Base-by-base conservation (phyloP, 2,113 vertebrate genomes). In the Suricata suricatta region DNA sequence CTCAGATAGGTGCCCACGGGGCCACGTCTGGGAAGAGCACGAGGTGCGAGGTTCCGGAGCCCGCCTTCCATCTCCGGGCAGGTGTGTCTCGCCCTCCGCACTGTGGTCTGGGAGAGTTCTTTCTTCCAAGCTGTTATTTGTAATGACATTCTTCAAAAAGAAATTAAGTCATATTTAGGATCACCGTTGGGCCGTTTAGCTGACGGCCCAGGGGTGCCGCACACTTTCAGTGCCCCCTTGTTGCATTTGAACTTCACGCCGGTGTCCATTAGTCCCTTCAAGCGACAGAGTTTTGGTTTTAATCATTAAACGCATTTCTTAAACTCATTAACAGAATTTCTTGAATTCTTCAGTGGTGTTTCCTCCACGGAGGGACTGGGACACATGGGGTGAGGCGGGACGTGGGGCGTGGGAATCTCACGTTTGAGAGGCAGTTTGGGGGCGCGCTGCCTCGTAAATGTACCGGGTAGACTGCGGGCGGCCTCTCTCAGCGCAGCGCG, bases 291-390 rank as follows among this genome's bases (percentile, higher is more conserved):
- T 44, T 85, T 77, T 66, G 5, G 64, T 74, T 88, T 50, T 81
- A 60, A 92, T 84, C 88, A 57, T 72, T 88, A 15, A 92, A 85
- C 52, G 33, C 84, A 4, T 82, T 25, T 80, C 83, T 92, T 69
- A 69, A 90, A 82, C 92, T 82, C 69, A n/a, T 57, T 38, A 57
- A 84, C 52, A 57, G 77, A 41, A 83, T 79, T 71, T 66, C 64
- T 44, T 41, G 71, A 52, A 90, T 86, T 82, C 84, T 81, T 80
- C 1, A 54, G 66, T 80, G 13, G 50, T 13, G 63, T 74, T 64
- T 92, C 35, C 72, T 41, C 25, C 76, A 72, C 44, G 0, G 12
- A 57, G 81, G n/a, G 50, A 27, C 38, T 33, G 3, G 19, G 74
- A 64, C 63, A 35, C 19, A 1, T n/a, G 57, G 23, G 19, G 54